Base-by-base conservation (phyloP, 2,888 invertebrate species). In the Acleris holmiana region DNA sequence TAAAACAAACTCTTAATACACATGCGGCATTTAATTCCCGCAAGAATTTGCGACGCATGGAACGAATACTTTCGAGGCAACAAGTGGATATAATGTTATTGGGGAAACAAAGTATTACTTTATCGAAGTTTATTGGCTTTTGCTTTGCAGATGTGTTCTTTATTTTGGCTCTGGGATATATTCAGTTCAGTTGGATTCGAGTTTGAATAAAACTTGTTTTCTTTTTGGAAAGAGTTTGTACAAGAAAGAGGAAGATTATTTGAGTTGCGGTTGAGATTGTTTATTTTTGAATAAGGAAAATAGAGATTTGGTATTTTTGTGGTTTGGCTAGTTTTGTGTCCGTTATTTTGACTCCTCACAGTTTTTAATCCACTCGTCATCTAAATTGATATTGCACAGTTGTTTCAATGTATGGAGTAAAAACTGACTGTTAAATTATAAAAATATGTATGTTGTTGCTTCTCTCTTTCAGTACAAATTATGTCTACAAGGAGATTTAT, bases 21-120 rank as follows among this genome's bases (percentile, higher is more conserved):
- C 25, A 49, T 55, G 51, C 47, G 10, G 35, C 35, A 19, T 41
- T 57, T 47, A 63, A 51, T 63, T 17, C 62, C 23, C 41, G 25
- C 19, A 59, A 54, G 64, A 53, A 56, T 61, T 49, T 53, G 58
- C 53, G 53, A 41, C 58, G 53, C 29, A 10, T 41, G 48, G 19
- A 53, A 19, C 46, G 40, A 51, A 64, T 63, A 63, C 51, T 57
- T 35, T 35, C 23, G 50, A 15, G 21, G 61, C 63, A 59, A 64
- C 64, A 64, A 64, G 64, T 64, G 58, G 58, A 10, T 54, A 54
- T 59, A 64, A 64, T 64, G 53, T 29, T 47, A 23, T 55, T 55
- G 23, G 51, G 53, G 29, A 29, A 61, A 57, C 61, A 63, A 57
- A 57, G 47, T 53, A 58, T 53, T 54, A 54, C 48, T 59, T 59